Base-by-base conservation (phyloP, 2,113 vertebrate genomes). In the Odobenus rosmarus region DNA sequence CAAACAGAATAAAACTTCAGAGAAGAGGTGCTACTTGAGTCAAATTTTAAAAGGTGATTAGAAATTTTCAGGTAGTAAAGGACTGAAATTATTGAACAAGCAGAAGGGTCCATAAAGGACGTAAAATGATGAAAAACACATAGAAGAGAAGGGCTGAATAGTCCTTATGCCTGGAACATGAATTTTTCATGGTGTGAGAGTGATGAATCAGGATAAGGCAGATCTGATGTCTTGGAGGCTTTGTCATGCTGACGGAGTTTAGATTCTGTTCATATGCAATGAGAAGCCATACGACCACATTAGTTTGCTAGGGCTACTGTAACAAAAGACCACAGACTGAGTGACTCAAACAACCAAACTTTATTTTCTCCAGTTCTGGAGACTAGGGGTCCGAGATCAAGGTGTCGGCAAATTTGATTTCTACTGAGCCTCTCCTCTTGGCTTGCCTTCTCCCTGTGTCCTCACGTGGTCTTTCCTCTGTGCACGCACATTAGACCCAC, bases 201-300 rank as follows among this genome's bases (percentile, higher is more conserved):
- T 4, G 46, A 15, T 21, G 21, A n/a, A 14, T 18, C 11, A 15
- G 39, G 14, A 88, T 19, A 42, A 71, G 18, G 24, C 33, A 15
- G 7, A 28, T 42, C 7, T 39, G 12, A 53, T 4, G 10, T 46
- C 39, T 46, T 16, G 5, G 39, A 86, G 46, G 46, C 1, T n/a
- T 53, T 4, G 7, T 77, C 57, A 0, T 11, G 16, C 10, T 33
- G 15, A 39, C 23, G 19, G 36, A 53, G 24, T 53, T 31, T 55
- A 42, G 39, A 71, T 5, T 51, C 21, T 39, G 59, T 55, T 86
- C 59, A 9, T 39, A 4, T 31, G 3, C 10, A 9, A 2, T 15
- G 67, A 79, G 42, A 49, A 0, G 19, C 13, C 14, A 5, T 3
- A 3, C 2, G 2, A 7, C 9, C 49, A 6, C 1, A 2, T 26